A percentile compares a stretch with the other conserved stretches of the same genome.
Conservation (phyloP, 1,140 invertebrate species). For the Metaphire vulgaris region DNA sequence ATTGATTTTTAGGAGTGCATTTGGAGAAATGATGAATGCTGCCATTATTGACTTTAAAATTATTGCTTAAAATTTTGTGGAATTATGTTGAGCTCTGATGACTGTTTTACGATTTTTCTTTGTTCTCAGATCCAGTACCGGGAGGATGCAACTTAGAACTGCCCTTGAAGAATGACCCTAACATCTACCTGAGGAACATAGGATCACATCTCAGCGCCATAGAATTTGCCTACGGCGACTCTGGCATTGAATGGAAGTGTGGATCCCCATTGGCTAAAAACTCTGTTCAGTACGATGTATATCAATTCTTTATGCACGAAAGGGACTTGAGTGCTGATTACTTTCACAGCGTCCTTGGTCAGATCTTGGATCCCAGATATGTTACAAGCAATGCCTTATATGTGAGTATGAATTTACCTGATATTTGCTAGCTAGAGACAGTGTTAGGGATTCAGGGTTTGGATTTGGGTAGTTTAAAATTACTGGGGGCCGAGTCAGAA, state of each 20-base stretch:
- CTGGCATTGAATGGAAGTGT: background rate
- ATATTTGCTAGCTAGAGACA: too few species aligned
- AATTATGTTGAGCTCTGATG: too few species aligned
- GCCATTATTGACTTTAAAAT: too few species aligned
- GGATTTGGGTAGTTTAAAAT: too few species aligned
- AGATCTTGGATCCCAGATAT: background rate
- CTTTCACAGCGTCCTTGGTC: background rate
- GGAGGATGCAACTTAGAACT: background rate
- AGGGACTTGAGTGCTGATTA: background rate
- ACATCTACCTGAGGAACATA: background rate
- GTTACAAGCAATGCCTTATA: background rate
- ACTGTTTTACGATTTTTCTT: too few species aligned
- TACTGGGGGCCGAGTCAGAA: too few species aligned
- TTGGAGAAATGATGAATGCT: too few species aligned
- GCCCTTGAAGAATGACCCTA: background rate
- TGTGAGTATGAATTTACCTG: background rate
- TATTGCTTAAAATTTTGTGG: too few species aligned
- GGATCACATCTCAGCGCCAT: background rate
- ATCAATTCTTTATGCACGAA: background rate
- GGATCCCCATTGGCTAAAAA: background rate
- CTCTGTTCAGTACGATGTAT: background rate
- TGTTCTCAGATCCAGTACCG: background rate
- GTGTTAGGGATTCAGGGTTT: too few species aligned
- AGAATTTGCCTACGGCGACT: background rate
- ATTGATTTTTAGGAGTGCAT: too few species aligned